phyloP scores from a whole-genome alignment of 1,140 invertebrate genomes.

The Latrodectus geometricus region DNA sequence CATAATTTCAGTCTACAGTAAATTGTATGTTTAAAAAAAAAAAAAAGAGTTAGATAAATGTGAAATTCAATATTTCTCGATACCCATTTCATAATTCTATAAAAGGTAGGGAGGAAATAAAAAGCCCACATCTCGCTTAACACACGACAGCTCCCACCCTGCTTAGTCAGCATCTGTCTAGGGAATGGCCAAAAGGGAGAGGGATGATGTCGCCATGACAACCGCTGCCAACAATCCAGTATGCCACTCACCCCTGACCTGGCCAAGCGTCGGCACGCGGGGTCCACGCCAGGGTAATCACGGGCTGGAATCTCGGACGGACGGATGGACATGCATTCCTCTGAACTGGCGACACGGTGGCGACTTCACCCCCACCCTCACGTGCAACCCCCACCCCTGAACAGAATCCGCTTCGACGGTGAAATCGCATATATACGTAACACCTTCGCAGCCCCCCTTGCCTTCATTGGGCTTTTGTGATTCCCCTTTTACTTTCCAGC shows the following conservation, averaged over 20 bases:
- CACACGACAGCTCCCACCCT: background rate
- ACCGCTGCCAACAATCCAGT: constrained; percentile 58
- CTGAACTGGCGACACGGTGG: constrained; percentile 46
- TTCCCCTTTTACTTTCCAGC: background rate
- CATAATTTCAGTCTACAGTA: too few species aligned
- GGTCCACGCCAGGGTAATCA: constrained; percentile 55
- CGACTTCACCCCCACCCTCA: constrained; percentile 23
- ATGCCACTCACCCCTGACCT: constrained; percentile 58
- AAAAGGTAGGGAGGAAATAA: background rate
- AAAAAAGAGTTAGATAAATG: too few species aligned
- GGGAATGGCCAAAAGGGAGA: constrained; percentile 30
- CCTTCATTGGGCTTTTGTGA: background rate
- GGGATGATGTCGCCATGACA: constrained; percentile 52
- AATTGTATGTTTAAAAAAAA: too few species aligned
- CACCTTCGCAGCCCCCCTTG: constrained; percentile 19
- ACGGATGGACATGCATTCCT: constrained; percentile 50
- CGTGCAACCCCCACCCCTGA: background rate
- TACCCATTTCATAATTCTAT: too few species aligned
- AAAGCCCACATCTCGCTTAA: background rate
- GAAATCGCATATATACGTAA: constrained; percentile 46
- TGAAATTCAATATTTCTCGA: too few species aligned
- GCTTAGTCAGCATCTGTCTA: background rate
- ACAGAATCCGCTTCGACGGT: constrained; percentile 44
- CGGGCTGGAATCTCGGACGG: constrained; percentile 56
- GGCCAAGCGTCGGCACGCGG: constrained; percentile 50